These are phyloP conservation scores for Pelobates cultripes DNA, from an alignment of 2,797 vertebrate genomes.

Conservation along the genomic window DNA sequence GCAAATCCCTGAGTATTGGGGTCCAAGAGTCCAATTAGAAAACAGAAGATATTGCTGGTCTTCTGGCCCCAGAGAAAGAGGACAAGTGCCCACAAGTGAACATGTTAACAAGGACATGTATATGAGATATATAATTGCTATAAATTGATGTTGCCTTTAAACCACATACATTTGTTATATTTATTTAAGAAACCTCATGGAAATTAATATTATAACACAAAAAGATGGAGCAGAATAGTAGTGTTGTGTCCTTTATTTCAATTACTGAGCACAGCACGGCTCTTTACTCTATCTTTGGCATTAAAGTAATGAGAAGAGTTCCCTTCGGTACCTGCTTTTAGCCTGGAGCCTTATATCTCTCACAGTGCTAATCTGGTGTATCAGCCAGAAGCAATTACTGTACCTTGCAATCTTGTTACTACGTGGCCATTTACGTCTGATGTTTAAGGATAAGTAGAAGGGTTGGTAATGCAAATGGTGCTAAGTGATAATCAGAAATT, in stretches of 20 bases:
- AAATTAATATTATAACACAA: constrained; percentile 36
- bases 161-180: not conserved
- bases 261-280: constrained; percentile 41
- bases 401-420: constrained; percentile 37
- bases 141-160: constrained; percentile 13
- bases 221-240: constrained; percentile 25
- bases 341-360: constrained; percentile 30
- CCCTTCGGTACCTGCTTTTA: constrained; percentile 18
- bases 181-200: constrained; percentile 15
- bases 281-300: constrained; percentile 30
- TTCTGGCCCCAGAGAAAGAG: no score
- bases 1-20: no score
- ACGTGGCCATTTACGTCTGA: constrained; percentile 25
- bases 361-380: constrained; percentile 41
- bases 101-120: constrained; percentile 8
- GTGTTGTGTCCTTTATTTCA: constrained; percentile 39
- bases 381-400: constrained; percentile 46
- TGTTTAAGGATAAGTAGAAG: constrained; percentile 27
- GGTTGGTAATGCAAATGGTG: not conserved
- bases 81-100: constrained; percentile 9
- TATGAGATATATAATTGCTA: constrained; percentile 14
- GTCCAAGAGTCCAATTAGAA: no score
- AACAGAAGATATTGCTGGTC: no score
- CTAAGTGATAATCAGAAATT: constrained; percentile 37
- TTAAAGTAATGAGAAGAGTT: constrained; percentile 42